Conservation (phyloP, 2,888 invertebrate genomes). For the Himalopsyche tibetana region DNA sequence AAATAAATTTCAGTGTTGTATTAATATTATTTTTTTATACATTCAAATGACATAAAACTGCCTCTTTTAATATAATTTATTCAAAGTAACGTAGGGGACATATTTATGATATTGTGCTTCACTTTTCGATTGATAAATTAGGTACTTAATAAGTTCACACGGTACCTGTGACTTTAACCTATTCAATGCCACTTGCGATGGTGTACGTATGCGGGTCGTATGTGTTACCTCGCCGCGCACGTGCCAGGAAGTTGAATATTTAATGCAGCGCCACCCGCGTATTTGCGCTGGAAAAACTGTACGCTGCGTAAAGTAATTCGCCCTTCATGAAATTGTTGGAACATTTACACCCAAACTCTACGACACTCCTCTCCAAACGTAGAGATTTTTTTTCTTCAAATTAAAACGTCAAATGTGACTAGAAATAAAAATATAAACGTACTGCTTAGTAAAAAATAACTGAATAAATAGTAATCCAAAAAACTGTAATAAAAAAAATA, state of each 20-base stretch:
- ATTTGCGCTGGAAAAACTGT: constrained; percentile 22
- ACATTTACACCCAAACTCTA: background rate
- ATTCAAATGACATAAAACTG: no score
- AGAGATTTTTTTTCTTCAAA: no score
- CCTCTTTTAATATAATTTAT: no score
- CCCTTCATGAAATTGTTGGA: background rate
- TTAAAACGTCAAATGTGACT: no score
- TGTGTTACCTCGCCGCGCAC: constrained; percentile 12
- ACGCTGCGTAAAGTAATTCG: background rate
- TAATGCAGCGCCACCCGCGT: background rate
- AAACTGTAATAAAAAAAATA: no score
- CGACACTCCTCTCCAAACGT: background rate
- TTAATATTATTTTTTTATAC: no score
- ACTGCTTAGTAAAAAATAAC: no score
- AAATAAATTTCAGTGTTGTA: no score
- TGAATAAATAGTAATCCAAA: no score
- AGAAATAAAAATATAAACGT: no score
- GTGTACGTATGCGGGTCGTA: background rate
- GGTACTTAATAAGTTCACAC: background rate
- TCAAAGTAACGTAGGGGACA: no score
- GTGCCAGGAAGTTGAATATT: constrained; percentile 27
- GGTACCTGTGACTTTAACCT: constrained; percentile 11
- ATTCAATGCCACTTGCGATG: constrained; percentile 6
- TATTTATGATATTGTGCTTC: no score
- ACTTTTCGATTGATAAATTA: background rate